A percentile compares a stretch with the other conserved stretches of the same genome.
Conservation (phyloP, 2,888 invertebrate species). For the Vanessa cardui region DNA sequence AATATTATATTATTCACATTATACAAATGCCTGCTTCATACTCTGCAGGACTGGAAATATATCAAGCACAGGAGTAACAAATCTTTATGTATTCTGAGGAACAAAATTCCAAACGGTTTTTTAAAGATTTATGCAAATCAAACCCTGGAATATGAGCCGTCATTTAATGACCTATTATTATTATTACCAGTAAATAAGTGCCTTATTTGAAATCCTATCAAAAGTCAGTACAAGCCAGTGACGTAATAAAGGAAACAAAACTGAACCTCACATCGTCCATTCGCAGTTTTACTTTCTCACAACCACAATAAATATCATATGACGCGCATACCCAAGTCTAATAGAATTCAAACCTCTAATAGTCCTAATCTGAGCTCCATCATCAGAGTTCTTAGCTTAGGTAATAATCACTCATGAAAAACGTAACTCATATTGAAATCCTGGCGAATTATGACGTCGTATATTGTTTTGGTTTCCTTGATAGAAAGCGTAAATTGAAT, state of each 20-base stretch:
- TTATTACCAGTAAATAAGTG: too few relatives aligned
- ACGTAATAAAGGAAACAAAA: constrained; percentile 4
- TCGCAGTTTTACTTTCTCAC: not conserved
- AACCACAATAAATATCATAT: constrained; percentile 18
- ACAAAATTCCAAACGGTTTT: too few relatives aligned
- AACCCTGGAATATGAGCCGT: too few relatives aligned
- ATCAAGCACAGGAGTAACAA: too few relatives aligned
- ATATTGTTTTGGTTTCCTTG: constrained; percentile 37
- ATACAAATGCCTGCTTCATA: too few relatives aligned
- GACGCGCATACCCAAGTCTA: constrained; percentile 39
- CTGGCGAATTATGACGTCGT: constrained; percentile 46
- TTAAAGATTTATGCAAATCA: too few relatives aligned
- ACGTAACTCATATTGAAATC: constrained; percentile 45
- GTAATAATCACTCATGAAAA: constrained; percentile 49
- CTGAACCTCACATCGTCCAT: not conserved
- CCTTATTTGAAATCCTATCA: too few relatives aligned
- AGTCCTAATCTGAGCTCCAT: constrained; percentile 60
- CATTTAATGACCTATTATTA: too few relatives aligned
- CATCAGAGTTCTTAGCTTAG: constrained; percentile 44
- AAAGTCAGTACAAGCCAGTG: not conserved
- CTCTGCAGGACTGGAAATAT: too few relatives aligned
- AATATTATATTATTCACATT: too few relatives aligned
- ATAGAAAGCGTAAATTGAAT: constrained; percentile 48
- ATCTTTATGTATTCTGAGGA: too few relatives aligned
- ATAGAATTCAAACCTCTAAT: constrained; percentile 61